phyloP scores from a whole-genome alignment of 2,113 vertebrate genomes.

The Oncorhynchus kisutch region DNA sequence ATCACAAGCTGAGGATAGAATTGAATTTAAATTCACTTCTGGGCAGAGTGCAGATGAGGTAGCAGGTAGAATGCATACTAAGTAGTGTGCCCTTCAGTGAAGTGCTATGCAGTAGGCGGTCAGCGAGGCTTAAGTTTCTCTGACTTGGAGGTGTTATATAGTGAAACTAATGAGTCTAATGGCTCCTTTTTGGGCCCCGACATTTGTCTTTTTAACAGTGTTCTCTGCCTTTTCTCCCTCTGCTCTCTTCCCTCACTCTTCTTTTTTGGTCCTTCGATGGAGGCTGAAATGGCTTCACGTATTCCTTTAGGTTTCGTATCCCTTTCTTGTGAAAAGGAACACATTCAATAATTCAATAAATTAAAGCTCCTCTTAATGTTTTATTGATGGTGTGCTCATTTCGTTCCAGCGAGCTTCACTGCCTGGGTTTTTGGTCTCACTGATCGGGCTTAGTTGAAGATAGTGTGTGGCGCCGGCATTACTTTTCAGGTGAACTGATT shows the following conservation, averaged over 20 bases:
- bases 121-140: background rate
- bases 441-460: slow-evolving; percentile 8
- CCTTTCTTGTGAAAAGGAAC: slow-evolving; percentile 43
- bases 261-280: slow-evolving; percentile 38
- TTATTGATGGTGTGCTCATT: slow-evolving; percentile 53
- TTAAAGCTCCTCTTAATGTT: slow-evolving; percentile 63
- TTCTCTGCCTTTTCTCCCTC: background rate
- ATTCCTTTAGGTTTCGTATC: slow-evolving; percentile 35
- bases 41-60: background rate
- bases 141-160: background rate
- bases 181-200: background rate
- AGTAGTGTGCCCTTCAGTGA: background rate
- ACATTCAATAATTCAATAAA: slow-evolving; percentile 63
- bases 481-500: no score
- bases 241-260: slow-evolving; percentile 1
- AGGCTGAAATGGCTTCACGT: slow-evolving; percentile 26
- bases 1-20: no score
- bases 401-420: slow-evolving; percentile 2
- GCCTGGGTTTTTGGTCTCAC: background rate
- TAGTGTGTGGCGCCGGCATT: background rate
- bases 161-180: no score
- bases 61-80: background rate
- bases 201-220: background rate
- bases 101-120: background rate
- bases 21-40: no score